Base-by-base conservation (phyloP, 1,140 invertebrate genomes). In the Drusus annulatus region DNA sequence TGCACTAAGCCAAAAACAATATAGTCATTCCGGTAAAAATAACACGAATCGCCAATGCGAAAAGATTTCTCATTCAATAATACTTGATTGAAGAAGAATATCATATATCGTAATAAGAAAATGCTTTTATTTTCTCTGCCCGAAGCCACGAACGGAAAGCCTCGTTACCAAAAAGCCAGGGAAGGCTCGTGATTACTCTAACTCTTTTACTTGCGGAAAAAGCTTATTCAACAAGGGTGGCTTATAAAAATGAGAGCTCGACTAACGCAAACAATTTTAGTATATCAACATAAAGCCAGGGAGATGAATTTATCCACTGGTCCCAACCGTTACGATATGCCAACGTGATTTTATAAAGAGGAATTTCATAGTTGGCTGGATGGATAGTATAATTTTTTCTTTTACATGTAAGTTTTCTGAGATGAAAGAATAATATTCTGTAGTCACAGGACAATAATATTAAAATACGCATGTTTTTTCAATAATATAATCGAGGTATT, bases 71-170 rank as follows among this genome's bases (percentile, higher is more conserved):
- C 23, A 8, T 10, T 16, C 10, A 28, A 65, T 15, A 65, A 65
- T 65, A 65, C 62, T 65, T 28, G 62, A 65, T 65, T 65, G 62
- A 65, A 65, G 25, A n/a, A 28, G 16, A 65, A 65, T 65, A 65
- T 65, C 25, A 65, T 65, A 65, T 28, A 16, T 65, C 25, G 62
- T 36, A 65, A 65, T 65, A 31, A 10, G 23, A 31, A 65, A 65
- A 28, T 25, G 62, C 56, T 65, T 65, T 65, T 31, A 65, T 28
- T 28, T 28, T 28, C 2, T 31, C n/a, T 16, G 21, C 16, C 62
- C 21, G 0, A 13, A 25, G 25, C 21, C 16, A 60, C 56, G 17
- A 2, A 2, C 56, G 3, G 3, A 3, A 23, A 1, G 10, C 1
- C 56, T 3, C 19, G 5, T 0, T 7, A 17, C 19, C 56, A 2